phyloP scores from a whole-genome alignment of 2,888 invertebrate genomes.

The Myopa tessellatipennis region DNA sequence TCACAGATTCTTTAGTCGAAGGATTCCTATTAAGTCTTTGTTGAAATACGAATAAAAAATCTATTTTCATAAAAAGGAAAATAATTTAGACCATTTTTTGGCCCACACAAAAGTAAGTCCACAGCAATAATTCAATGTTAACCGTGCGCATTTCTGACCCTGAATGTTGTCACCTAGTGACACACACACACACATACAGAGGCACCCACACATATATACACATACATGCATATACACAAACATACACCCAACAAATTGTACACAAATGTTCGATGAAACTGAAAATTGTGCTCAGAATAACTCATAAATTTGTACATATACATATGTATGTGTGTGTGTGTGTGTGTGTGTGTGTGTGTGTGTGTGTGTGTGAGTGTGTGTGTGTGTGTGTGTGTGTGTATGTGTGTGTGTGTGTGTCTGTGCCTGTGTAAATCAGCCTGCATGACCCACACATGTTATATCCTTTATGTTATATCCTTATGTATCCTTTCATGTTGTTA shows the following conservation, averaged over 20 bases:
- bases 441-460: background rate
- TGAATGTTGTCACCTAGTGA: background rate
- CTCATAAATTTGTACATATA: too few species aligned
- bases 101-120: too few species aligned
- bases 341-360: background rate
- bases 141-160: background rate
- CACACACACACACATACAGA: background rate
- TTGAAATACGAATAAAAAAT: too few species aligned
- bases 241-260: constrained; percentile 21
- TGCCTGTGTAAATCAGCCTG: background rate
- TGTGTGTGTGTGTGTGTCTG: background rate
- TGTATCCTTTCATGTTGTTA: too few species aligned
- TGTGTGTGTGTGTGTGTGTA: too few species aligned
- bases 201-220: constrained; percentile 12
- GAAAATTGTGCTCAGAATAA: background rate
- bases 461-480: too few species aligned
- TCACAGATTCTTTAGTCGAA: too few species aligned
- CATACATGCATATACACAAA: background rate
- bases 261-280: constrained; percentile 46
- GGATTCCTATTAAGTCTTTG: too few species aligned
- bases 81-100: too few species aligned
- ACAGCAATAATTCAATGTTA: background rate
- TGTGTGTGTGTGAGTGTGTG: background rate
- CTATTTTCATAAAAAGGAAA: too few species aligned
- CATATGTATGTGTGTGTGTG: background rate